Conservation (phyloP, 2,113 vertebrate genomes). For the Litocranius walleri region DNA sequence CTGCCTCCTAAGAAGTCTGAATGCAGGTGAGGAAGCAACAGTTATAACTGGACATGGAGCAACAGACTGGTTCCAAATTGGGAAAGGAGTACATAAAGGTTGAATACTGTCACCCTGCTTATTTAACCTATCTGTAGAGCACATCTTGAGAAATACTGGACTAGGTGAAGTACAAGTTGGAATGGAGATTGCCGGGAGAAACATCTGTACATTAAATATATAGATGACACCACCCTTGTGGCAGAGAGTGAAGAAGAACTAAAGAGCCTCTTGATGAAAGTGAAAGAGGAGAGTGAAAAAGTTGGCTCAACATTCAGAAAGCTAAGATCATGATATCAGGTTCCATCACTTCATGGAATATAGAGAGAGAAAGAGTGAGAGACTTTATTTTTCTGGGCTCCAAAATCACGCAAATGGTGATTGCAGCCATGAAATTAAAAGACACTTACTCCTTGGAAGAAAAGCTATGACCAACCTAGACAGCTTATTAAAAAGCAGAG, state of each 20-base stretch:
- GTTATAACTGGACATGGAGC: neutral
- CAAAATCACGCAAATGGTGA: too few relatives aligned
- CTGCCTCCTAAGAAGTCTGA: neutral
- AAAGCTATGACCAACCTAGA: too few relatives aligned
- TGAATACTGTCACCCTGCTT: neutral
- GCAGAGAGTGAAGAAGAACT: neutral
- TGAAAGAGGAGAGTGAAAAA: neutral
- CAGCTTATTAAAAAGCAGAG: too few relatives aligned
- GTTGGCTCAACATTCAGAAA: neutral
- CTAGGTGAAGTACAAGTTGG: neutral
- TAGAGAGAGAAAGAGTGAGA: too few relatives aligned
- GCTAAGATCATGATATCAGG: neutral
- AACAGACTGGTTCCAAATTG: neutral
- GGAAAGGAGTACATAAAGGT: neutral
- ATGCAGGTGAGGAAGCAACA: neutral
- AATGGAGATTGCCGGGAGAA: neutral
- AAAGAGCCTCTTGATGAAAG: neutral
- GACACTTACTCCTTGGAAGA: too few relatives aligned
- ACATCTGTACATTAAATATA: neutral
- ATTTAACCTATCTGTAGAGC: neutral
- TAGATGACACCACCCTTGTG: neutral
- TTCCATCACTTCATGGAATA: neutral
- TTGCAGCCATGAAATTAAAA: too few relatives aligned
- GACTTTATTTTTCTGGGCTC: too few relatives aligned
- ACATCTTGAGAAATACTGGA: neutral